phyloP scores from a whole-genome alignment of 2,113 vertebrate species.

The Oreotrochilus melanogaster region DNA sequence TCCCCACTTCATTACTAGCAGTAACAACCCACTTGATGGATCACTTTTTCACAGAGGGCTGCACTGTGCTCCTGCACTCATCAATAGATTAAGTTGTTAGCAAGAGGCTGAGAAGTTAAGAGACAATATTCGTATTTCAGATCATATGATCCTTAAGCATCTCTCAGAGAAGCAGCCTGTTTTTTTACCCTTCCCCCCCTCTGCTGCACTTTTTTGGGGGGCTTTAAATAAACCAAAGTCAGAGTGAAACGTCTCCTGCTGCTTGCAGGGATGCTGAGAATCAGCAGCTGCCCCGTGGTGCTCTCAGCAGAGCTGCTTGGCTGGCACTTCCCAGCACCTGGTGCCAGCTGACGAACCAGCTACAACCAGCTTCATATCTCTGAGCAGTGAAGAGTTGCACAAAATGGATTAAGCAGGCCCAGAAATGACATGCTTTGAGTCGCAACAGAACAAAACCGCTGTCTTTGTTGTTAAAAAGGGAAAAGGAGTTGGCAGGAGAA shows the following conservation, averaged over 20 bases:
- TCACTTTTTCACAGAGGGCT: neutral
- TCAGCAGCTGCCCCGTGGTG: neutral
- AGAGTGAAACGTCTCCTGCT: neutral
- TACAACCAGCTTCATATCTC: neutral
- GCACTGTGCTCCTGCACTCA: neutral
- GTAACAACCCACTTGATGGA: neutral
- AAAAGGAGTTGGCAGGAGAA: neutral
- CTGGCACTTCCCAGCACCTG: neutral
- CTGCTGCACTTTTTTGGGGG: neutral
- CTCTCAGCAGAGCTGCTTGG: neutral
- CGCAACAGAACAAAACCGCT: neutral
- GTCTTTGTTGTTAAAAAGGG: neutral
- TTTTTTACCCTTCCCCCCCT: neutral
- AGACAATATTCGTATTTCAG: conserved; percentile 50
- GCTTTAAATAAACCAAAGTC: neutral
- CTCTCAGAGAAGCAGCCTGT: neutral
- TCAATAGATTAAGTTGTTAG: conserved; percentile 41
- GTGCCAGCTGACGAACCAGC: conserved; percentile 42
- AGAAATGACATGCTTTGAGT: conserved; percentile 2
- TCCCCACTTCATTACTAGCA: neutral
- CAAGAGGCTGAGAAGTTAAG: conserved; percentile 41
- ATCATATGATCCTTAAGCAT: conserved; percentile 25
- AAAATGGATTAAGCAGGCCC: conserved; percentile 21
- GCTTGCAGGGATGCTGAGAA: neutral
- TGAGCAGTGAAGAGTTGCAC: neutral